phyloP scores from a whole-genome alignment of 2,888 invertebrate genomes.

The Cheilosia impressa region DNA sequence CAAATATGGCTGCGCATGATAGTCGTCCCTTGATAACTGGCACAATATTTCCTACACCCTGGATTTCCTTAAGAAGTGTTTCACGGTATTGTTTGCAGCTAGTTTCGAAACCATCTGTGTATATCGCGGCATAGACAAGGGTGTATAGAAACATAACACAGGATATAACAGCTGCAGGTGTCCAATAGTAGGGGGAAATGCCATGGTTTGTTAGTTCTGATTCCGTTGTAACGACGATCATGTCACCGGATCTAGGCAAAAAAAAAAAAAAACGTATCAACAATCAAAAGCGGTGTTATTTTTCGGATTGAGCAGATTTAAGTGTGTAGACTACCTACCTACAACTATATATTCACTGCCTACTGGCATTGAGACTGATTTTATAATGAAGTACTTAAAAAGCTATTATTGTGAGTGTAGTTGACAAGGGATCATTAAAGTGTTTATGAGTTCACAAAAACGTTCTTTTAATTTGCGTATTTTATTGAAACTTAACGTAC shows the following conservation, averaged over 20 bases:
- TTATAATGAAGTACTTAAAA: no score
- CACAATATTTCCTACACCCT: slow-evolving; percentile 83
- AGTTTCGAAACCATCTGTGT: slow-evolving; percentile 89
- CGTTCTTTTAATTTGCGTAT: no score
- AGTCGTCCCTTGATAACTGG: slow-evolving; percentile 85
- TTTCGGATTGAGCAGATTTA: neutral
- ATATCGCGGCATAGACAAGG: slow-evolving; percentile 88
- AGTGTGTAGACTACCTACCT: no score
- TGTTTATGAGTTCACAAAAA: no score
- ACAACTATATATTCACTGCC: no score
- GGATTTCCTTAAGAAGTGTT: slow-evolving; percentile 86
- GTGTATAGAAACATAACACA: slow-evolving; percentile 87
- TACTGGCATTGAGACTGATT: no score
- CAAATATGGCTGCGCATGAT: slow-evolving; percentile 89
- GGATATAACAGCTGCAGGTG: slow-evolving; percentile 87
- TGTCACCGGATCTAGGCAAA: slow-evolving; percentile 88
- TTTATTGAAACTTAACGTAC: no score
- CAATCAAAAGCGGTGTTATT: neutral
- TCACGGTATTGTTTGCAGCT: slow-evolving; percentile 91
- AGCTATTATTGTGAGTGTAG: no score
- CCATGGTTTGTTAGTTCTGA: slow-evolving; percentile 86
- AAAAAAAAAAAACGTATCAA: slow-evolving; percentile 77
- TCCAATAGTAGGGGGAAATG: slow-evolving; percentile 89
- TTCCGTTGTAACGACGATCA: slow-evolving; percentile 87
- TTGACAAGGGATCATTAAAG: no score